Evolutionary conservation across 2,888 invertebrate species (phyloP).

Genomic region (Tubulanus polymorphus): DNA sequence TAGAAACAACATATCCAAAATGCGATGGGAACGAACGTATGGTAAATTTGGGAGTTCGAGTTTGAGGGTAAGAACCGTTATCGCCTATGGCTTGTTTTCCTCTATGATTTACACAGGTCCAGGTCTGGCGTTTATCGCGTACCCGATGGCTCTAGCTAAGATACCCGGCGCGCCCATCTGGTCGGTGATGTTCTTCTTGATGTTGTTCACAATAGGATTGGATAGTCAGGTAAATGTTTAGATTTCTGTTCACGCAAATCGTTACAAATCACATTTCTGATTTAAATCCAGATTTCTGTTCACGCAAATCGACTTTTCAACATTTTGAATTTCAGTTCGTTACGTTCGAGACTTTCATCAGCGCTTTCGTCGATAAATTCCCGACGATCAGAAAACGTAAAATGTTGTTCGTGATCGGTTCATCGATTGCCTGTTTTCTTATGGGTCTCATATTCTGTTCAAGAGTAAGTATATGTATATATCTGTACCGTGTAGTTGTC

Average conservation of each 20-base stretch:
- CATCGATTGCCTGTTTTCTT: slow-evolving; percentile 17
- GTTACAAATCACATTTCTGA: too few species aligned
- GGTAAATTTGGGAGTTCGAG: too few species aligned
- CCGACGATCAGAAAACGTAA: slow-evolving; percentile 19
- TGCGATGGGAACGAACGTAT: too few species aligned
- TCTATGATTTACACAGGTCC: too few species aligned
- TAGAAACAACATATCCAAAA: too few species aligned
- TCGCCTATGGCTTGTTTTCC: too few species aligned
- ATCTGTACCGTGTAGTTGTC: too few species aligned
- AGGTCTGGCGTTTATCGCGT: slow-evolving; percentile 31
- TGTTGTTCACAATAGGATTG: slow-evolving; percentile 26
- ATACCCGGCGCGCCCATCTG: slow-evolving; percentile 26
- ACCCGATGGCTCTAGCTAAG: slow-evolving; percentile 28
- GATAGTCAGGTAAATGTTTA: slow-evolving; percentile 27
- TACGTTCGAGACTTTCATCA: slow-evolving; percentile 24
- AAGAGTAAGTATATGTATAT: too few species aligned
- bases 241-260: too few species aligned
- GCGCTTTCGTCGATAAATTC: slow-evolving; percentile 22
- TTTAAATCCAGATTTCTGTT: too few species aligned
- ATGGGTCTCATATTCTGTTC: slow-evolving; percentile 22
- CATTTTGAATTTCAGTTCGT: slow-evolving; percentile 27
- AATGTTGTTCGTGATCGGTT: slow-evolving; percentile 16
- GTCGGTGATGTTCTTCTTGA: slow-evolving; percentile 27
- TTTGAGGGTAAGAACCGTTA: too few species aligned
- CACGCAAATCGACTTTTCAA: too few species aligned